Percentiles rank a stretch among this genome's conserved stretches.
Conservation (phyloP, 37 sponge, comb jelly and placozoan genomes). For the Spongilla lacustris region DNA sequence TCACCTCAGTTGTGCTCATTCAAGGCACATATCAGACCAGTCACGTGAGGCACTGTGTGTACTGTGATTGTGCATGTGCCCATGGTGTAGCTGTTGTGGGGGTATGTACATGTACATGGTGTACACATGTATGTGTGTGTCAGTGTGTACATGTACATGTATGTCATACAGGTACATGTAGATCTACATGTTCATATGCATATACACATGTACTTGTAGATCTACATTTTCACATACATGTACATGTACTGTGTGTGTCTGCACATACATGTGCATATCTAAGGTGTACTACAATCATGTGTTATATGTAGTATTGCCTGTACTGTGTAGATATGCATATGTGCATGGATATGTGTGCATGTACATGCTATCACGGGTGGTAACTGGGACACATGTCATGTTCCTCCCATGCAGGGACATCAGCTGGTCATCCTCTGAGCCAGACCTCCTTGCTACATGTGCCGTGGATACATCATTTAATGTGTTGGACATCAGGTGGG, state of each 20-base stretch:
- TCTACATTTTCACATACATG: too few species aligned
- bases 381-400: too few species aligned
- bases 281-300: too few species aligned
- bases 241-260: neutral
- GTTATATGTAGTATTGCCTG: too few species aligned
- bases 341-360: slow-evolving; percentile 11
- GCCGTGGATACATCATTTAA: slow-evolving; percentile 83
- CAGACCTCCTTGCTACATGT: slow-evolving; percentile 76
- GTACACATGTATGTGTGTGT: too few species aligned
- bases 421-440: slow-evolving; percentile 73
- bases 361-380: too few species aligned
- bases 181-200: neutral
- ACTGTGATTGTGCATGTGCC: neutral
- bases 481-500: slow-evolving; percentile 86
- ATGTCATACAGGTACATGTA: too few species aligned
- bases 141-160: too few species aligned
- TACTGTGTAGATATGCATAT: neutral
- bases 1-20: slow-evolving; percentile 57
- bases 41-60: slow-evolving; percentile 41
- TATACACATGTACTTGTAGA: neutral
- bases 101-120: slow-evolving; percentile 2
- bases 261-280: neutral
- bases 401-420: slow-evolving; percentile 82
- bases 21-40: slow-evolving; percentile 80
- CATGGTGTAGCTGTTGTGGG: neutral